phyloP scores from a whole-genome alignment of 2,113 vertebrate species.

The Pterocles orientalis region DNA sequence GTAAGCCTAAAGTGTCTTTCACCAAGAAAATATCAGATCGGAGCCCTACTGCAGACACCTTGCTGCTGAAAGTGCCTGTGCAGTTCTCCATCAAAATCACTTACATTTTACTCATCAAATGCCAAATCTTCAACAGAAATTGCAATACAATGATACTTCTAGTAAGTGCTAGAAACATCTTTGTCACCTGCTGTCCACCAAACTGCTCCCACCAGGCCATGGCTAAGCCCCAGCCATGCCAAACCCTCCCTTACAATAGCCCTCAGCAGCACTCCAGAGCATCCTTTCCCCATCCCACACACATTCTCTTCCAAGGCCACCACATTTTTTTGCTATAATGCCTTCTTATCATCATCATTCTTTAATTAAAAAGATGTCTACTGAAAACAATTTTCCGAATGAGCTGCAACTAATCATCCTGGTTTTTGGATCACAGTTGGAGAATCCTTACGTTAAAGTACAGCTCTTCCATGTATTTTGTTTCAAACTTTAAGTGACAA shows the following conservation, averaged over 20 bases:
- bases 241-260: neutral
- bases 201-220: neutral
- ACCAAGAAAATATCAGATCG: neutral
- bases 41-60: neutral
- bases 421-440: neutral
- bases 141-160: accelerated
- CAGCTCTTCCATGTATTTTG: neutral
- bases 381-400: neutral
- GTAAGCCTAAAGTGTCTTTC: neutral
- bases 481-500: neutral
- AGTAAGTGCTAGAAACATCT: neutral
- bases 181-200: neutral
- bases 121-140: neutral
- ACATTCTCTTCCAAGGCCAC: neutral
- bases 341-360: neutral
- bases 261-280: neutral
- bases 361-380: neutral
- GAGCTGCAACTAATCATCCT: neutral
- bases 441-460: neutral
- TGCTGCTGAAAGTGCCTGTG: neutral
- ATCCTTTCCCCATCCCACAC: neutral
- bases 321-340: neutral
- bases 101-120: neutral
- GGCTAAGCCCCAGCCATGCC: neutral
- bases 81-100: neutral